Evolutionary conservation across 2,113 vertebrate species (phyloP).

Genomic region (Fulica atra): DNA sequence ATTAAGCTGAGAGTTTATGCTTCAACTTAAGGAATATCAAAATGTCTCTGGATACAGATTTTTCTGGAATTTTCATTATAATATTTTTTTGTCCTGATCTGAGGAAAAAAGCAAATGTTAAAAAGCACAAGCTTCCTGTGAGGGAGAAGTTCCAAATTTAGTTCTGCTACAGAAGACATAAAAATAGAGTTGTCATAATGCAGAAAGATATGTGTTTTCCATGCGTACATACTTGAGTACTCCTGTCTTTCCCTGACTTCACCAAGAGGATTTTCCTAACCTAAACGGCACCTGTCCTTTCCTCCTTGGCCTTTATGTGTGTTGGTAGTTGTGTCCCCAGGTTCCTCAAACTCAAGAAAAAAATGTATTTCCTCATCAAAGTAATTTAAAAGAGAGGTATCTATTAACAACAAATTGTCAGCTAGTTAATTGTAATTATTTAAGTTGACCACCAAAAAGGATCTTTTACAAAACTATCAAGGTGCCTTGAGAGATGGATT

Average conservation of each 20-base stretch:
- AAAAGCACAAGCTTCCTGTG: background rate
- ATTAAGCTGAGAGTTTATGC: background rate
- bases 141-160: conserved; percentile 32
- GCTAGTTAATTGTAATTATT: background rate
- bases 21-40: background rate
- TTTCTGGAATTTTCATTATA: conserved; percentile 35
- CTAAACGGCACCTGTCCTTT: background rate
- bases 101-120: background rate
- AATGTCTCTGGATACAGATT: background rate
- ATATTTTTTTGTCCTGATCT: background rate
- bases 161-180: background rate
- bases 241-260: background rate
- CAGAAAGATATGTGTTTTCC: background rate
- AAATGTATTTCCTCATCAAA: background rate
- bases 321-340: background rate
- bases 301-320: background rate
- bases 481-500: background rate
- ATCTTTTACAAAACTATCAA: background rate
- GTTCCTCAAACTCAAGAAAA: background rate
- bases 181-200: background rate
- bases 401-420: background rate
- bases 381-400: background rate
- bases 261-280: background rate
- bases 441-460: background rate
- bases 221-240: background rate